phyloP scores from a whole-genome alignment of 2,888 invertebrate species.

The Hyppa rectilinea region DNA sequence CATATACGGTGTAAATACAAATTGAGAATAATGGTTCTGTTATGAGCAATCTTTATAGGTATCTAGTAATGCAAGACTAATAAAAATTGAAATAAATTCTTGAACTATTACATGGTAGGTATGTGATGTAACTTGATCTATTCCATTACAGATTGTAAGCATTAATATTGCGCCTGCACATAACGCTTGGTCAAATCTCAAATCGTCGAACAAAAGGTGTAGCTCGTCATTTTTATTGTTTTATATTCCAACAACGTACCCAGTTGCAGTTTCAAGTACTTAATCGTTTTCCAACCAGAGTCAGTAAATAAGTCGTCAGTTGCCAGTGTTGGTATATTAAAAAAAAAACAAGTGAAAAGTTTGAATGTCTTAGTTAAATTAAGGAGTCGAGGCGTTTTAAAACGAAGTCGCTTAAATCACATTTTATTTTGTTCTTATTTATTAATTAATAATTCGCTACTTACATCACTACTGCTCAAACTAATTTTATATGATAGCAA shows the following conservation, averaged over 20 bases:
- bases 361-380: not conserved
- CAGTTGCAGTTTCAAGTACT: not conserved
- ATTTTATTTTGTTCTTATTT: not conserved
- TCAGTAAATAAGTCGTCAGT: not conserved
- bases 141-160: constrained; percentile 7
- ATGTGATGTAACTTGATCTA: constrained; percentile 21
- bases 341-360: constrained; percentile 9
- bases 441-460: constrained; percentile 37
- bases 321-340: not conserved
- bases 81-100: constrained; percentile 17
- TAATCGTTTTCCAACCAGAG: not conserved
- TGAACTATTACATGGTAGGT: constrained; percentile 14
- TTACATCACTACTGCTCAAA: constrained; percentile 53
- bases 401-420: not conserved
- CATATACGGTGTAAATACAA: constrained; percentile 19
- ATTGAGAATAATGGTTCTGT: constrained; percentile 39
- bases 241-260: not conserved
- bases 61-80: constrained; percentile 22
- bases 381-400: not conserved
- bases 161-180: not conserved
- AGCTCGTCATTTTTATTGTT: not conserved
- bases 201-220: not conserved
- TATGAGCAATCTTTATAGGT: constrained; percentile 18
- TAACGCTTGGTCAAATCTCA: not conserved
- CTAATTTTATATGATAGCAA: constrained; percentile 44